Evolutionary conservation across 2,888 invertebrate species (phyloP), one percentile per base, ranked within the genome.

Genomic region (Sepiola atlantica): DNA sequence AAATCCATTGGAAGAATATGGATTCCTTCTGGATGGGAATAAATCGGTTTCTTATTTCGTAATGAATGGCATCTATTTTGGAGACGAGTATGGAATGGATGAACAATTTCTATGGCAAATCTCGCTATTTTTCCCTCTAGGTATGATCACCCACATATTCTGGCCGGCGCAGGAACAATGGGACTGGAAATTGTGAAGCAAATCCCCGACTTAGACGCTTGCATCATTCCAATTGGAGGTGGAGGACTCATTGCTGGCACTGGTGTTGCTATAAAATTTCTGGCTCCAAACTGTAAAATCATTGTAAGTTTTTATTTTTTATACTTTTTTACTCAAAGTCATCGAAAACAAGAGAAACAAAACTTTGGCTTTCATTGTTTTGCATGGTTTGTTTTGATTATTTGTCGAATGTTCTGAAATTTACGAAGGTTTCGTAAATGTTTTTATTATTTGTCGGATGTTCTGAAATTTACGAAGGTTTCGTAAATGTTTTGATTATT

Each of bases 91-190:
- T 45, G 45, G 8, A 45, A 45, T 8, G 8, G 8, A 45, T 45
- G 45, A 45, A 45, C 45, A 45, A 45, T 45, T 45, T 45, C 45
- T 45, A 45, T 45, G 45, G 45, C 45, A 4, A 45, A 45, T 45
- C 45, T 45, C 45, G 2, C 45, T 45, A 12, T 21, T 0, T 8
- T 77, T 77, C n/a, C 18, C 77, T 94, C 90, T 96, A 98, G 99
- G 4, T 99, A 99, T 97, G 99, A 99, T 97, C 99, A 99, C 97
- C 99, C 99, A 0, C 98, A 99, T 97, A 99, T 99, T 95, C 98
- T 99, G 98, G 99, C 99, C 0, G 99, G 99, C 0, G 99, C 99
- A 97, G 99, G 99, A 21, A 99, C 99, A 0, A 98, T 99, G 96
- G 99, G 99, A 0, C 97, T 99, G 96, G 99, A 99, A 97, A 99